These are phyloP conservation scores for Alviniconcha marisindica DNA, from an alignment of 1,140 invertebrate genomes.

Conservation along the genomic window DNA sequence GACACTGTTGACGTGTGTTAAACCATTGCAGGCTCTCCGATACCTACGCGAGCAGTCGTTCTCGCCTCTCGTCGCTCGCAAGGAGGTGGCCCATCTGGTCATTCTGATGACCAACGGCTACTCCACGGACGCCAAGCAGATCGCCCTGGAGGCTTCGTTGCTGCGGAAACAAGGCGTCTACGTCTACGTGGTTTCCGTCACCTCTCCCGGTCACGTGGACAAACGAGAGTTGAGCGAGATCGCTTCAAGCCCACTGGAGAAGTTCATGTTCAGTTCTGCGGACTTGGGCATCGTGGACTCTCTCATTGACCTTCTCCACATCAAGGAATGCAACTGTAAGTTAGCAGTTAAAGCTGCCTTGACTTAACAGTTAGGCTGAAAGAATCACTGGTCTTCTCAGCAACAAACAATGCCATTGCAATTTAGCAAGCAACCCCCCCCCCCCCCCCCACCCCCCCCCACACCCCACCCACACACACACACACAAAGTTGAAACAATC, in stretches of 20 bases:
- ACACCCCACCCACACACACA: too few species aligned
- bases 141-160: conserved; percentile 43
- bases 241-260: conserved; percentile 29
- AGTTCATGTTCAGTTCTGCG: conserved; percentile 31
- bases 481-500: too few species aligned
- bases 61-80: conserved; percentile 33
- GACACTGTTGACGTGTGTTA: too few species aligned
- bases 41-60: conserved; percentile 47
- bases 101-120: conserved; percentile 57
- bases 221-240: conserved; percentile 48
- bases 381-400: too few species aligned
- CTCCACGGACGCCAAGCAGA: conserved; percentile 41
- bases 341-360: too few species aligned
- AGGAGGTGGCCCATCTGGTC: conserved; percentile 48
- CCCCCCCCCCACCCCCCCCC: too few species aligned
- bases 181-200: conserved; percentile 54
- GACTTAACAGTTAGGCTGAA: too few species aligned
- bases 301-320: conserved; percentile 28
- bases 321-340: conserved; percentile 45
- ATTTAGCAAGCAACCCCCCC: too few species aligned
- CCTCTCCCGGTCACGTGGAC: conserved; percentile 30
- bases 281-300: conserved; percentile 35
- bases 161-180: conserved; percentile 48
- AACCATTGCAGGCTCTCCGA: conserved; percentile 43
- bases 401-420: too few species aligned